Evolutionary conservation across 2,797 vertebrate genomes (phyloP), one percentile per base, ranked within the genome.

Genomic region (Sebastes trivittatus): DNA sequence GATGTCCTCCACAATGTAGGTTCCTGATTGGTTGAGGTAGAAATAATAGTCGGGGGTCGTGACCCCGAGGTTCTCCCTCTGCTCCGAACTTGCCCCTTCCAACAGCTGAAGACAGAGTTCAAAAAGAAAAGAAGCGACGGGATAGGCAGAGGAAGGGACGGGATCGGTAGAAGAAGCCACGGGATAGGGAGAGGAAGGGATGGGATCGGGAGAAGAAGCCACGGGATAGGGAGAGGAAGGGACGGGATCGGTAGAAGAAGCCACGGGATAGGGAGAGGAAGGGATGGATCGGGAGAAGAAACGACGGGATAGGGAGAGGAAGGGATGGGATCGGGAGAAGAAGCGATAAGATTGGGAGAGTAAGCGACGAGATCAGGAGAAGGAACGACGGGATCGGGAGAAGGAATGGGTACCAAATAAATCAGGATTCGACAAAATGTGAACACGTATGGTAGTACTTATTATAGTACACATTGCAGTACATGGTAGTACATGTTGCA

Each of bases 1-100:
- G 23, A 97, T 38, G 4, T 96, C 96, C 1, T 97, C 96, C 83
- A 97, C 96, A 0, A 94, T 95, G 90, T 94, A 97, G 16, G 96
- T 95, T 13, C 92, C 95, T 2, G 96, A 96, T 67, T 97, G 97
- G 91, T 97, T 97, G 80, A 97, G 94, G 88, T 97, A 97, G 74
- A 66, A 91, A 82, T 97, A 97, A 78, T 97, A 97, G 80, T 97
- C 96, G 0, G 97, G 94, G 23, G 93, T 90, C 1, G 96, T 97
- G 78, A 97, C 72, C 1, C 97, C 97, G 7, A 97, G 90, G 86
- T 96, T 96, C 87, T 97, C 96, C 67, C 94, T 91, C 85, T 97
- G 96, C 69, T 96, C 95, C 11, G 68, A 27, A 0, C 69, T 93
- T 2, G 95, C 95, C 0, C 96, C 97, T 27, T 85, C 83, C 78